These are phyloP conservation scores for Dendrolimus houi DNA, from an alignment of 2,888 invertebrate species.

Conservation along the genomic window DNA sequence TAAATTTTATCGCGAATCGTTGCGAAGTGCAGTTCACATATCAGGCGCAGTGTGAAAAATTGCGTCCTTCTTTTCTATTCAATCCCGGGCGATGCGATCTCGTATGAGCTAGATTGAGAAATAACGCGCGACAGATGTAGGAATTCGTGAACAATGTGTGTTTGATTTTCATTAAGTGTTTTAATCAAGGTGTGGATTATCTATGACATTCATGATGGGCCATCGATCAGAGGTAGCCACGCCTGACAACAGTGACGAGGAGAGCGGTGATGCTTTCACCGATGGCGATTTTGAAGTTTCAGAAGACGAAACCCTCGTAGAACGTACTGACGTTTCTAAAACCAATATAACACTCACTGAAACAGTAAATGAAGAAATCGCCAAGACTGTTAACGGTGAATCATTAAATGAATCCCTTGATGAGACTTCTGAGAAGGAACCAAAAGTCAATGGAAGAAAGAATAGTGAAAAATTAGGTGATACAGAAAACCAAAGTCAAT, in stretches of 20 bases:
- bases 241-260: constrained; percentile 59
- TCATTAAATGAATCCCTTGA: constrained; percentile 19
- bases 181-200: constrained; percentile 25
- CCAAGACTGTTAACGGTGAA: constrained; percentile 27
- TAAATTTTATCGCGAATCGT: constrained; percentile 40
- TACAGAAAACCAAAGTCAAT: constrained; percentile 26
- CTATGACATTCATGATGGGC: constrained; percentile 45
- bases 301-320: constrained; percentile 47
- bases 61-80: constrained; percentile 49
- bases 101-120: not conserved
- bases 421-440: constrained; percentile 11
- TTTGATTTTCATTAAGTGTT: constrained; percentile 8
- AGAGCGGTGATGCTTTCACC: constrained; percentile 62
- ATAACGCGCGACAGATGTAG: constrained; percentile 25
- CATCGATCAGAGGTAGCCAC: constrained; percentile 44
- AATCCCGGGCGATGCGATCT: constrained; percentile 28
- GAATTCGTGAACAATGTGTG: not conserved
- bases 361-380: constrained; percentile 42
- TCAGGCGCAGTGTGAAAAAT: constrained; percentile 36
- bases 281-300: constrained; percentile 65
- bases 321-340: constrained; percentile 27
- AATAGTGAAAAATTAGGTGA: constrained; percentile 30
- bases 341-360: constrained; percentile 45
- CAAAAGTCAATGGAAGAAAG: constrained; percentile 33
- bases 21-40: constrained; percentile 35